Evolutionary conservation across 2,113 vertebrate genomes (phyloP), one percentile per base, ranked within the genome.

Genomic region (Myanophis thanlyinensis): DNA sequence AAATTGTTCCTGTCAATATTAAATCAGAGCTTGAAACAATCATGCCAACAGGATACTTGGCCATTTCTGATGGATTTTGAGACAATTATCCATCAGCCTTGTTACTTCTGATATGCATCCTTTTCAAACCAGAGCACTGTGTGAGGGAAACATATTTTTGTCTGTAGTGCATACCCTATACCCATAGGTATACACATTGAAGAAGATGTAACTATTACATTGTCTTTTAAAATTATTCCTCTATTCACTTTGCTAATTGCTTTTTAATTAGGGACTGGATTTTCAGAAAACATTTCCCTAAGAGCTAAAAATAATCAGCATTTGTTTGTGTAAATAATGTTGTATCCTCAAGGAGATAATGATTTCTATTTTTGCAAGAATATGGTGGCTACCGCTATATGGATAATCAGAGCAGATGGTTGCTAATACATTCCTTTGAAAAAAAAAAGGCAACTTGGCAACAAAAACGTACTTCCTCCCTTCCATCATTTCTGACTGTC

Each of bases 341-440:
- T 93, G 95, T 96, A 85, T 97, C 97, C 97, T 97, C 95, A 91
- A 97, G 98, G 97, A 98, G 94, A 96, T 97, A 96, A 98, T 98
- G 97, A 97, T 97, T 98, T 97, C 96, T 97, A 95, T 97, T 97
- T 96, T 96, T 97, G 95, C 96, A 97, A 94, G 96, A 97, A 97
- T 95, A 97, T 96, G 95, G 97, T 98, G 96, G 97, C 97, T 97
- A 97, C 97, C 96, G 96, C 96, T 97, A 95, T 96, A 97, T 95
- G 95, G 97, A 96, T 97, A 98, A 97, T 97, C 97, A 97, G 97
- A 98, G 95, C 97, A 98, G 98, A 97, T 97, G 97, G 97, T 94
- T 96, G 95, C 93, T 96, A 97, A 97, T 95, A 92, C 93, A 95
- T 97, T 86, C 52, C 52, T 88, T 88, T 95, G 93, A 95, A 95